Evolutionary conservation across 1,140 invertebrate species (phyloP).

Genomic region (Mylabris phalerata): DNA sequence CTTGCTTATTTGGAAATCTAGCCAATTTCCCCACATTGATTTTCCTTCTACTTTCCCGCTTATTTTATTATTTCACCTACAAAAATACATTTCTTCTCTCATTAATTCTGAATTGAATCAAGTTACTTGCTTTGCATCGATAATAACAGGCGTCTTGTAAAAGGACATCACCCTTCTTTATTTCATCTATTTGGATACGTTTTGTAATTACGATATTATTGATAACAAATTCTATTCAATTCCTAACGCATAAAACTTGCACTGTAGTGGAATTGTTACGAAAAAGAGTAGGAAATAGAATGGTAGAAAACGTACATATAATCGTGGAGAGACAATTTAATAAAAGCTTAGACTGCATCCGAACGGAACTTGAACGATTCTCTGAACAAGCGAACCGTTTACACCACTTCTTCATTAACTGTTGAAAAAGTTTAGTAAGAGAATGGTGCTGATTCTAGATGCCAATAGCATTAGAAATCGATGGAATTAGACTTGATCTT

Average conservation of each 20-base stretch:
- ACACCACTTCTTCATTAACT: slow-evolving; percentile 13
- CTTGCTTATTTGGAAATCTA: slow-evolving; percentile 8
- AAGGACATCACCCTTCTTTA: too few species aligned
- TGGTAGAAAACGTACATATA: slow-evolving; percentile 5
- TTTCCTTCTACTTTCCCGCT: background rate
- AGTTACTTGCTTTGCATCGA: too few species aligned
- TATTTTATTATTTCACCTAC: background rate
- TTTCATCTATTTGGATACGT: too few species aligned
- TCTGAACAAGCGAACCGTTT: slow-evolving; percentile 8
- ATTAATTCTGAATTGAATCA: too few species aligned
- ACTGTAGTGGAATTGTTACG: background rate
- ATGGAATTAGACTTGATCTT: background rate
- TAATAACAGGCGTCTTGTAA: too few species aligned
- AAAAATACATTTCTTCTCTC: too few species aligned
- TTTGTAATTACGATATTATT: too few species aligned
- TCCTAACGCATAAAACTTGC: too few species aligned
- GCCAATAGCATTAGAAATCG: slow-evolving; percentile 11
- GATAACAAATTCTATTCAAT: too few species aligned
- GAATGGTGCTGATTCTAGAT: slow-evolving; percentile 1
- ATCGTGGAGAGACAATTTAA: slow-evolving; percentile 13
- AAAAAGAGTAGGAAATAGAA: slow-evolving; percentile 2
- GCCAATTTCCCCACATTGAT: slow-evolving; percentile 2
- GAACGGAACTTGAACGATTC: slow-evolving; percentile 10
- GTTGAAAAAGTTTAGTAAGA: slow-evolving; percentile 10
- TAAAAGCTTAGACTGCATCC: slow-evolving; percentile 11